These are phyloP conservation scores for Molorchus minor DNA, from an alignment of 2,888 invertebrate species.

Conservation along the genomic window DNA sequence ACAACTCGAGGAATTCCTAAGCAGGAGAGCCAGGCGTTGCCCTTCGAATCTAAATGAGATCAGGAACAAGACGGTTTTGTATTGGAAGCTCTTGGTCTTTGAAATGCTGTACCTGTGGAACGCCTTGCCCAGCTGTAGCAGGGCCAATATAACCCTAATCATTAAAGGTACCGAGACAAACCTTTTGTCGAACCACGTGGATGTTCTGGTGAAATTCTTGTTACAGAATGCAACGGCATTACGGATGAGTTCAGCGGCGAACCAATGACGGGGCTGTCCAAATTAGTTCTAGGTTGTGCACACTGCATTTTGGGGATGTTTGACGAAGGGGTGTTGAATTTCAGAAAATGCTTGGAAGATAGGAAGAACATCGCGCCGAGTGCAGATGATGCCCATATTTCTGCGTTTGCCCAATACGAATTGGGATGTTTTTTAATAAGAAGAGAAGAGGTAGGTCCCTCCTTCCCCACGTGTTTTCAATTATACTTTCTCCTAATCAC, in stretches of 20 bases:
- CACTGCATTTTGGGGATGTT: slow-evolving; percentile 61
- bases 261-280: slow-evolving; percentile 67
- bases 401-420: slow-evolving; percentile 73
- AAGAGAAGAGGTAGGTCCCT: slow-evolving; percentile 51
- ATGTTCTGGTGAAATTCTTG: too few species aligned
- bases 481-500: too few species aligned
- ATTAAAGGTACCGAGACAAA: slow-evolving; percentile 58
- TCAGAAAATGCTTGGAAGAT: slow-evolving; percentile 58
- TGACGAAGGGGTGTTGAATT: slow-evolving; percentile 57
- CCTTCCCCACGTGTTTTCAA: too few species aligned
- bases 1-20: slow-evolving; percentile 57
- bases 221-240: slow-evolving; percentile 56
- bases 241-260: slow-evolving; percentile 54
- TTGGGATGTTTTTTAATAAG: slow-evolving; percentile 66
- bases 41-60: slow-evolving; percentile 50
- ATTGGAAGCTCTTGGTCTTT: slow-evolving; percentile 69
- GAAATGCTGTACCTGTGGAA: slow-evolving; percentile 77
- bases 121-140: slow-evolving; percentile 68
- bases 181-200: not conserved
- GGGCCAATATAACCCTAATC: slow-evolving; percentile 59
- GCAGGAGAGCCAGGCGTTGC: slow-evolving; percentile 51
- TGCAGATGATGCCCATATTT: slow-evolving; percentile 66
- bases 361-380: slow-evolving; percentile 47
- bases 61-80: slow-evolving; percentile 49
- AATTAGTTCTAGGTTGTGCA: slow-evolving; percentile 66